Conservation (phyloP, 2,113 vertebrate genomes). For the Alexandromys fortis region DNA sequence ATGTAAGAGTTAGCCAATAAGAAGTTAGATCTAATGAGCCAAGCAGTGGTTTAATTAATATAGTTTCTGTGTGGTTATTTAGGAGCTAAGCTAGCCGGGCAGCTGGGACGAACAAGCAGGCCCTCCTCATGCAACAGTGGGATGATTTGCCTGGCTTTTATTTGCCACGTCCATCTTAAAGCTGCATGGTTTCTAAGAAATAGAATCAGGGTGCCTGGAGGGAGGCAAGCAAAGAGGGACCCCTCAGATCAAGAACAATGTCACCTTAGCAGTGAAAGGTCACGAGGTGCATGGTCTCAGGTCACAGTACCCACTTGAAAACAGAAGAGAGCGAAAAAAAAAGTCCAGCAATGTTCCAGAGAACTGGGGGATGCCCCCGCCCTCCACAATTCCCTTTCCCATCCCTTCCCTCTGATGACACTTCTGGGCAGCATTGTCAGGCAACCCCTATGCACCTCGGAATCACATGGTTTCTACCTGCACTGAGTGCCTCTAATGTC, state of each 20-base stretch:
- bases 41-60: too few relatives aligned
- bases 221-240: neutral
- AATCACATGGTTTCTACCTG: too few relatives aligned
- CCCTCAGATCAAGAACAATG: neutral
- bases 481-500: neutral
- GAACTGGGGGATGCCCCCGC: neutral
- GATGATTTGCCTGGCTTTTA: neutral
- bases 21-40: too few relatives aligned
- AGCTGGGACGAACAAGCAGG: too few relatives aligned
- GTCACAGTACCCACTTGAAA: rapidly evolving
- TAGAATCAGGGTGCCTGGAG: rapidly evolving
- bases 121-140: too few relatives aligned
- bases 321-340: neutral
- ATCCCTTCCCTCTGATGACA: neutral
- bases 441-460: neutral
- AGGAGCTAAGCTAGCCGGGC: too few relatives aligned
- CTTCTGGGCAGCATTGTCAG: neutral
- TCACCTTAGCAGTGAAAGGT: neutral
- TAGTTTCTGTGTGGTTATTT: too few relatives aligned
- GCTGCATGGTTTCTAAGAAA: neutral
- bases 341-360: neutral
- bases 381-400: neutral
- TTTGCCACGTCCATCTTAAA: neutral
- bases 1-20: too few relatives aligned
- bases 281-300: rapidly evolving